Evolutionary conservation across 2,113 vertebrate species (phyloP).

Genomic region (Pomatostomus ruficeps): DNA sequence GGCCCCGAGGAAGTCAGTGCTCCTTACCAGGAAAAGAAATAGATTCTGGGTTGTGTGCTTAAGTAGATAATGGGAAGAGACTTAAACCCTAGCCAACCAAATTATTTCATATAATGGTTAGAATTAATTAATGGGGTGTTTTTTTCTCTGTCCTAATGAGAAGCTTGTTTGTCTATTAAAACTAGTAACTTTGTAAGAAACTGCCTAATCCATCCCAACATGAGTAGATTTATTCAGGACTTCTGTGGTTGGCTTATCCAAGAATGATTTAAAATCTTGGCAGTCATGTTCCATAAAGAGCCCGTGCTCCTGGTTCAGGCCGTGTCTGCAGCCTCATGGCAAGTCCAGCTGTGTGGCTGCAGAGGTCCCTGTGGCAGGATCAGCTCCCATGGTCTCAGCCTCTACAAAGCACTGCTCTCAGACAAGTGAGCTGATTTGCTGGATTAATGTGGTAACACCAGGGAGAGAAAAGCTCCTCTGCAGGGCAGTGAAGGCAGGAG

Average conservation of each 20-base stretch:
- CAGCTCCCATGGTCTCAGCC: neutral
- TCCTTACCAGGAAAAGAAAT: neutral
- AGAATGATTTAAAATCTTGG: neutral
- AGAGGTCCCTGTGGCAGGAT: neutral
- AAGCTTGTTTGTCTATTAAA: neutral
- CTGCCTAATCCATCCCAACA: neutral
- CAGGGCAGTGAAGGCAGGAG: conserved; percentile 1
- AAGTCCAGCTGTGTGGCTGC: neutral
- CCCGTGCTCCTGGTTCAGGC: neutral
- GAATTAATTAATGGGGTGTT: neutral
- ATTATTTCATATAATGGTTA: neutral
- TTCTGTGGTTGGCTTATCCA: neutral
- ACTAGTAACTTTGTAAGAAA: neutral
- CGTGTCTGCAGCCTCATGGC: neutral
- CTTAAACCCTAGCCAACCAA: neutral
- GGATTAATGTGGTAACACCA: conserved; percentile 50
- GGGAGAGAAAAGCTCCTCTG: conserved; percentile 42
- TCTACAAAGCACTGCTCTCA: neutral
- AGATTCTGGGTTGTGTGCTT: neutral
- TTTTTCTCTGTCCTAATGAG: neutral
- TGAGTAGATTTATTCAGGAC: neutral
- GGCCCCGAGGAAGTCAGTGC: neutral
- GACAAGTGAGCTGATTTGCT: conserved; percentile 44
- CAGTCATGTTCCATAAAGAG: neutral
- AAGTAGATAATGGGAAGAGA: neutral